A percentile compares a stretch with the other conserved stretches of the same genome.
Conservation (phyloP, 92 coral and sea anemone genomes). For the Micromussa lordhowensis region DNA sequence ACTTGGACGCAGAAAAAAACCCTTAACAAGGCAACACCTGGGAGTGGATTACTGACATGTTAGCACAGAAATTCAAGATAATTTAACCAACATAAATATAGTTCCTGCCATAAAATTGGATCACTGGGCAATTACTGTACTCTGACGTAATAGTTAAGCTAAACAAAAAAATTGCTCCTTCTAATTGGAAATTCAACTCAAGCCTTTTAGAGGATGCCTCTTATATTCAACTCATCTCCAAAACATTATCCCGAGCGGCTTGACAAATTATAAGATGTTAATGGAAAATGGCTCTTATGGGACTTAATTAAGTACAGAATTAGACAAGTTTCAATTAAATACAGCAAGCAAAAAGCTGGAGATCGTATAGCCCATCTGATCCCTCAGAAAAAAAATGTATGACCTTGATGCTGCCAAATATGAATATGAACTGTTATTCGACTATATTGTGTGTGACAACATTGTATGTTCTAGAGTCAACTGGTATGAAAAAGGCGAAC, state of each 20-base stretch:
- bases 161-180: not conserved
- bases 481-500: too few species aligned
- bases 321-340: slow-evolving; percentile 18
- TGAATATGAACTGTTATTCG: too few species aligned
- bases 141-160: too few species aligned
- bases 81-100: too few species aligned
- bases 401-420: too few species aligned
- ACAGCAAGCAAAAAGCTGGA: slow-evolving; percentile 42
- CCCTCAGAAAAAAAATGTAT: not conserved
- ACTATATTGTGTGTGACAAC: too few species aligned
- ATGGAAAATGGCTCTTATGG: not conserved
- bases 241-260: not conserved
- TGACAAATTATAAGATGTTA: not conserved
- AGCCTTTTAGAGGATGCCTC: not conserved
- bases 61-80: slow-evolving; percentile 12
- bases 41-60: slow-evolving; percentile 26
- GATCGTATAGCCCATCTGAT: slow-evolving; percentile 11
- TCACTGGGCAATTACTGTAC: too few species aligned
- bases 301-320: slow-evolving; percentile 25
- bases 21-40: slow-evolving; percentile 11
- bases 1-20: slow-evolving; percentile 30
- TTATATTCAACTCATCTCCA: not conserved
- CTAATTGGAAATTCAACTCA: slow-evolving; percentile 16
- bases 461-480: too few species aligned
- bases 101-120: too few species aligned